These are phyloP conservation scores for Lasiommata megera DNA, from an alignment of 2,888 invertebrate species.

Conservation along the genomic window DNA sequence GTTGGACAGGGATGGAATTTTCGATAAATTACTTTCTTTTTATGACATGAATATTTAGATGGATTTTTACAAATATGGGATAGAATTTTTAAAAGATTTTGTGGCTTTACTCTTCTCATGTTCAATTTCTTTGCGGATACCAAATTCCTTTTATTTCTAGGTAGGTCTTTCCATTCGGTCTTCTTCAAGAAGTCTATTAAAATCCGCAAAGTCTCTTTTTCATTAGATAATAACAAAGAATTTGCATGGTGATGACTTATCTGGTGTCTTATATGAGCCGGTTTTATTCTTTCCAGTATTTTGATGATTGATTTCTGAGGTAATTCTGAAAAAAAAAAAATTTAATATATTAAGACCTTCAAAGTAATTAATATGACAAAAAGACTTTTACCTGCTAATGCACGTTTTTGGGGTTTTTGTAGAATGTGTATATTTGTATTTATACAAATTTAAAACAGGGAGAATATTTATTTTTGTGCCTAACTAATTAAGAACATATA, in stretches of 20 bases:
- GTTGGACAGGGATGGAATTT: constrained; percentile 39
- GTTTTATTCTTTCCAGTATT: constrained; percentile 59
- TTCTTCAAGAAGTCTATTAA: constrained; percentile 18
- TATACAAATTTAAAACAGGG: too few relatives aligned
- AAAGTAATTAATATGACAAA: too few relatives aligned
- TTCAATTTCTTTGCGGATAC: constrained; percentile 38
- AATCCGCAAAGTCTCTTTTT: constrained; percentile 48
- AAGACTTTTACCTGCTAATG: too few relatives aligned
- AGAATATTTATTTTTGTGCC: too few relatives aligned
- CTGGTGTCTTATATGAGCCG: constrained; percentile 57
- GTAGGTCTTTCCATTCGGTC: constrained; percentile 24
- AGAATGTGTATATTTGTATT: too few relatives aligned
- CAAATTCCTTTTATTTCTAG: constrained; percentile 1
- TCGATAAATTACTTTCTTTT: constrained; percentile 34
- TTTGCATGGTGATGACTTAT: constrained; percentile 47
- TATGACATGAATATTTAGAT: not conserved
- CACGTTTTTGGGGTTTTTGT: too few relatives aligned
- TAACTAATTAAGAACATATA: too few relatives aligned
- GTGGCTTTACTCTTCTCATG: constrained; percentile 39
- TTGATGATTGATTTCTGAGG: constrained; percentile 52
- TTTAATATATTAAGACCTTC: not conserved
- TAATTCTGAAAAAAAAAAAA: constrained; percentile 51
- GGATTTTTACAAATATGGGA: constrained; percentile 40
- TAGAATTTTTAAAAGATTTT: constrained; percentile 44
- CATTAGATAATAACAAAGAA: constrained; percentile 41